These are phyloP conservation scores for Montipora foliosa DNA, from an alignment of 64 coral and sea anemone genomes.

Conservation along the genomic window DNA sequence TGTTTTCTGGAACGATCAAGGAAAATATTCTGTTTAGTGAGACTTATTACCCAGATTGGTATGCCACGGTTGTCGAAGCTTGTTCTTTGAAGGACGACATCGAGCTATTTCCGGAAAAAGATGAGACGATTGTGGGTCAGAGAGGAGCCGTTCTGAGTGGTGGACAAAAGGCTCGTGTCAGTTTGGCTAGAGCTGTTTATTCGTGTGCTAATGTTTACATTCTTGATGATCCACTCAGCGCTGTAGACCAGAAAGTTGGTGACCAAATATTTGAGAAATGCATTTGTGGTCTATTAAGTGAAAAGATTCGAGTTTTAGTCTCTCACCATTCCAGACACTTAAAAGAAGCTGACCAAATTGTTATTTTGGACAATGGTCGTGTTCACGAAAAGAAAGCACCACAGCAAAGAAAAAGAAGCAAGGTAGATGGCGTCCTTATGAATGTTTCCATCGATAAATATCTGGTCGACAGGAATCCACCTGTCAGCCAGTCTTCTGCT, in stretches of 20 bases:
- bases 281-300: background rate
- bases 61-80: background rate
- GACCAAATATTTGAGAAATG: conserved; percentile 22
- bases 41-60: background rate
- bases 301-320: background rate
- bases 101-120: background rate
- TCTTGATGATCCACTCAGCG: conserved; percentile 17
- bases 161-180: conserved; percentile 14
- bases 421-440: no score
- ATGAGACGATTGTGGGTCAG: conserved; percentile 17
- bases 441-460: background rate
- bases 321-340: conserved; percentile 8
- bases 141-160: conserved; percentile 34
- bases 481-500: background rate
- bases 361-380: conserved; percentile 15
- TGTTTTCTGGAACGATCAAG: conserved; percentile 26
- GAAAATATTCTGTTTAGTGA: conserved; percentile 8
- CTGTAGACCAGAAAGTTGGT: conserved; percentile 32
- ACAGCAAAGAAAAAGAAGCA: background rate
- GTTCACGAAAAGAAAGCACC: background rate
- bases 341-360: conserved; percentile 22
- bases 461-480: background rate
- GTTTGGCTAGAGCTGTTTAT: background rate
- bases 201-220: background rate
- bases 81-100: conserved; percentile 17